Evolutionary conservation across 2,113 vertebrate genomes (phyloP), one percentile per base, ranked within the genome.

Genomic region (Cavia aperea): DNA sequence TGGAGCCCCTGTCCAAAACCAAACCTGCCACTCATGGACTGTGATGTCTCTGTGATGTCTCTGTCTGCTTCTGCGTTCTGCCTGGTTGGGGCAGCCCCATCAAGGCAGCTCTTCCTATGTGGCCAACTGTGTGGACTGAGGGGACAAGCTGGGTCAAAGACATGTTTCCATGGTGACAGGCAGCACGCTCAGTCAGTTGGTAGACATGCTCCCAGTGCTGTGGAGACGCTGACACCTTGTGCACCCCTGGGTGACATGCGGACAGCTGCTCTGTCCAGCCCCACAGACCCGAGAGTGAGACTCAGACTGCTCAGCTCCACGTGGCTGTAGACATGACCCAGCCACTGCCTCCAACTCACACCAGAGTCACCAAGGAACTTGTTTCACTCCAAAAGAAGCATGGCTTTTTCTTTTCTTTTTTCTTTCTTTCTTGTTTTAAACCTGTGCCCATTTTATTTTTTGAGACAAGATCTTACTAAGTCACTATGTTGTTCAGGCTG

Each of bases 301-400:
- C 49, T 33, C 31, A 21, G 31, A 11, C 31, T 23, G 77, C 77
- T 54, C 77, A 36, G 49, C 18, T 79, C 46, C 49, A 54, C 4
- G 3, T 1, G 7, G 21, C 56, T 6, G 5, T 39, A 36, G 54
- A 39, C 0, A 3, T 0, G 13, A 39, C 8, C 36, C 14, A 43
- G 23, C 43, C 43, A 29, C 24, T 46, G 72, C 43, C 54, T 54
- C 36, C 36, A 21, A 8, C 1, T 36, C 23, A 24, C 12, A 60
- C 24, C 36, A 58, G 36, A 43, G 36, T 60, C 79, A 9, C n/a
- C 23, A 6, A 24, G 54, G n/a, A 24, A 13, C 49, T 26, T 15
- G 56, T 14, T 39, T 82, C 58, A 26, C 21, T 60, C 7, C 4
- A 8, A 14, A 58, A 81, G 54, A 29, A 60, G 54, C 56, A 39